Evolutionary conservation across 2,888 invertebrate species (phyloP), one percentile per base, ranked within the genome.

Genomic region (Leptopilina drosophilae): DNA sequence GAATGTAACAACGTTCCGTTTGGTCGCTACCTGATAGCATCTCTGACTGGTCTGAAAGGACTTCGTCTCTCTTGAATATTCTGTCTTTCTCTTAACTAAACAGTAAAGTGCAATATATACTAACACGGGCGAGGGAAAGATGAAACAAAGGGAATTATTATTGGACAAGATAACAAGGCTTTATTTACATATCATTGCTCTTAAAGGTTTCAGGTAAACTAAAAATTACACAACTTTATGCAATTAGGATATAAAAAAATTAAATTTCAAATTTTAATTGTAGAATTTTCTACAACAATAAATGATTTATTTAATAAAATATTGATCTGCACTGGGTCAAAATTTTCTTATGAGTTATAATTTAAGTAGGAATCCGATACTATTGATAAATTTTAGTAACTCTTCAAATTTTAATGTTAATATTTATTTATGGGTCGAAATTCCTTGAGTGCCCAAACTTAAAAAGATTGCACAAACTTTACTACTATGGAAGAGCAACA

Each of bases 1-100:
- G 91, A 91, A 91, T 91, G 91, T 91, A 91, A 91, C 91, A 91
- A 91, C 91, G 91, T 91, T 91, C 88, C 90, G 89, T 91, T 91
- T 87, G 88, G 88, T 87, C 89, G 89, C 90, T 87, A 89, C 88
- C 87, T 88, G 91, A 91, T 91, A 91, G 87, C 87, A 91, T 91
- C 91, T 91, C 86, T 85, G 82, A 82, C 79, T 56, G 78, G 75
- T 46, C 53, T 59, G 69, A 65, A 67, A 69, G 53, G 40, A 49
- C 46, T 65, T 46, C 80, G 80, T 81, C 85, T 78, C 83, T 82
- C 84, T 56, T 77, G 69, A 80, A 81, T 77, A 79, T 80, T 79
- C 78, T 77, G 75, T 83, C 80, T 64, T 77, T 79, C 81, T 79
- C 83, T 69, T 82, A 80, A 78, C 82, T 79, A 79, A 56, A 80